Conservation (phyloP, 1,140 invertebrate species). For the Wasmannia auropunctata region DNA sequence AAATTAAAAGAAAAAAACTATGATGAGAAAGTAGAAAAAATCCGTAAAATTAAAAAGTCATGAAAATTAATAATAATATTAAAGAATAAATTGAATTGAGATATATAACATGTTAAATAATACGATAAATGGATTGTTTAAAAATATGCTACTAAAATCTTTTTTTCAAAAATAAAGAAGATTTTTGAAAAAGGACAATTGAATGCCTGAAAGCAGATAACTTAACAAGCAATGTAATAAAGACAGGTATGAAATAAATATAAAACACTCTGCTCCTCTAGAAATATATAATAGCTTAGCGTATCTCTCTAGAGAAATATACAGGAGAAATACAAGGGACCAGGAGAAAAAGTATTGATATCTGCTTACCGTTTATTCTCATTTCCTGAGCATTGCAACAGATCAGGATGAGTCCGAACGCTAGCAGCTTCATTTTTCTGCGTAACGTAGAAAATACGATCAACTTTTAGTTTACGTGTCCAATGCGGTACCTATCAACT, state of each 20-base stretch:
- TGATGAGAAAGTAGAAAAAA: too few species aligned
- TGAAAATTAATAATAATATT: background rate
- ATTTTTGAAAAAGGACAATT: background rate
- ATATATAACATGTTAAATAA: background rate
- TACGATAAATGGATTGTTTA: background rate
- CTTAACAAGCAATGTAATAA: background rate
- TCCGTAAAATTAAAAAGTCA: background rate
- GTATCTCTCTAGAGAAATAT: background rate
- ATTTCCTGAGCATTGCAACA: background rate
- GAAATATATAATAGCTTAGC: background rate
- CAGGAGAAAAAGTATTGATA: background rate
- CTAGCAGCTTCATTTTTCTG: background rate
- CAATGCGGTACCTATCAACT: background rate
- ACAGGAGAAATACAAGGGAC: background rate
- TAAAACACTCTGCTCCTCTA: background rate
- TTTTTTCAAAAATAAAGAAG: background rate
- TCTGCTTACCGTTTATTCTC: background rate
- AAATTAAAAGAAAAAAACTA: too few species aligned
- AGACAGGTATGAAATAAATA: background rate
- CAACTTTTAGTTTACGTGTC: background rate
- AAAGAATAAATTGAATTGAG: background rate
- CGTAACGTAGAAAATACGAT: background rate
- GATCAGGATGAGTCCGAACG: background rate
- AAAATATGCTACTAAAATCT: background rate
- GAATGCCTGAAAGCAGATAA: background rate